Base-by-base conservation (phyloP, 2,888 invertebrate genomes). In the Melinaea menophilus region DNA sequence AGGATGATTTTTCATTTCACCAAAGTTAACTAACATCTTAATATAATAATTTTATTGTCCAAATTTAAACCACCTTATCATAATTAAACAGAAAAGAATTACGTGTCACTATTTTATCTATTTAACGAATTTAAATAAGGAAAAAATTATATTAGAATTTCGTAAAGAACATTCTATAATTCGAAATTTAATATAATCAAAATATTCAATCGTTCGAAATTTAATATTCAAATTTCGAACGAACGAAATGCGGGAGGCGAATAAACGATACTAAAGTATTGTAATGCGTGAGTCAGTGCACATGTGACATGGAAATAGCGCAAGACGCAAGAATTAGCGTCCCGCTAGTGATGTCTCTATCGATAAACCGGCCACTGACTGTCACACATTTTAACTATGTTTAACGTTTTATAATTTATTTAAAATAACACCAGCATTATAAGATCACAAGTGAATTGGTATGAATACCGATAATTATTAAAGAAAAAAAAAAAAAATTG, bases 261-360 rank as follows among this genome's bases (percentile, higher is more conserved):
- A 82, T 79, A 76, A 74, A 78, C 75, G 78, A 77, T 79, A 77
- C 79, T 80, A 79, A 82, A 83, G 76, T 76, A 79, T 80, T 76
- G 79, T 78, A 82, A 82, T 80, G 82, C 86, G 87, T 89, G 89
- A 90, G 82, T 90, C 89, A 89, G 85, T 66, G 79, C 85, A 85
- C 85, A 88, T 86, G 86, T 85, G 88, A 83, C 81, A 84, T 88
- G 82, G 86, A 87, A 88, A 88, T 88, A 86, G 85, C 82, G 67
- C 66, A 67, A 69, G 65, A 67, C 78, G 80, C 76, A 66, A 64
- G 58, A 63, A 59, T 55, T 55, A 41, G 41, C 41, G 41, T 41
- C 11, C 75, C 74, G 79, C 82, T 84, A 88, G 89, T 84, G 90
- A 70, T 77, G 84, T 77, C 75, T 66, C 41, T 75, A 78, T 83